Evolutionary conservation across 2,797 vertebrate species (phyloP).

Genomic region (Pangasius larnaudii): DNA sequence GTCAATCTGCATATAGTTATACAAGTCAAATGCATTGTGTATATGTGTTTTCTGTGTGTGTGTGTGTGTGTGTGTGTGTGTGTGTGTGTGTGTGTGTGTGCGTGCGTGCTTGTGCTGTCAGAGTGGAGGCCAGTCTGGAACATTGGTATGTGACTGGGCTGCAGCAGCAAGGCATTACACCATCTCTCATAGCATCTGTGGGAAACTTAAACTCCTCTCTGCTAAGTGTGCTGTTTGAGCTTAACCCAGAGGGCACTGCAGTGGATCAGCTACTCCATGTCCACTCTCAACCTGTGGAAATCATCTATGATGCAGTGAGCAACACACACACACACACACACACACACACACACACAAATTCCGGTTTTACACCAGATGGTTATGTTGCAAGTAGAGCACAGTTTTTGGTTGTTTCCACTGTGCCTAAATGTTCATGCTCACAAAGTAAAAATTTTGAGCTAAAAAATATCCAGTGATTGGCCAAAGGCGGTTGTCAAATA

Average conservation of each 20-base stretch:
- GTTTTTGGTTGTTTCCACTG: not conserved
- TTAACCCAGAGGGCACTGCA: constrained; percentile 82
- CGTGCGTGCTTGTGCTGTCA: constrained; percentile 56
- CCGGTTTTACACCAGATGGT: not conserved
- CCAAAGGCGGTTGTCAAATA: not conserved
- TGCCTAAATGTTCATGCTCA: not conserved
- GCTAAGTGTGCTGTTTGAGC: constrained; percentile 84
- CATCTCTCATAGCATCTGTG: constrained; percentile 89
- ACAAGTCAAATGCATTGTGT: not conserved
- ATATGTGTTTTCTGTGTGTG: constrained; percentile 10
- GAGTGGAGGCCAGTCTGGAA: constrained; percentile 87
- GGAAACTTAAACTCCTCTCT: constrained; percentile 84
- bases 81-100: no score
- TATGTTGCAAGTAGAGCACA: not conserved
- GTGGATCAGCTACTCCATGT: constrained; percentile 87
- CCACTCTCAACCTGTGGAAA: constrained; percentile 91
- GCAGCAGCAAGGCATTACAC: constrained; percentile 80
- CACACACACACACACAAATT: not conserved
- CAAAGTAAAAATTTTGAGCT: not conserved
- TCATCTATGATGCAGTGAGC: constrained; percentile 87
- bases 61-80: not conserved
- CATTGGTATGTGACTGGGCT: constrained; percentile 94
- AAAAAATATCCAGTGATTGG: not conserved
- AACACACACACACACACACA: not conserved
- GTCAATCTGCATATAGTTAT: not conserved